A percentile compares a stretch with the other conserved stretches of the same genome.
Evolutionary conservation across 2,888 invertebrate genomes (phyloP).

Genomic region (Drosophila testacea): DNA sequence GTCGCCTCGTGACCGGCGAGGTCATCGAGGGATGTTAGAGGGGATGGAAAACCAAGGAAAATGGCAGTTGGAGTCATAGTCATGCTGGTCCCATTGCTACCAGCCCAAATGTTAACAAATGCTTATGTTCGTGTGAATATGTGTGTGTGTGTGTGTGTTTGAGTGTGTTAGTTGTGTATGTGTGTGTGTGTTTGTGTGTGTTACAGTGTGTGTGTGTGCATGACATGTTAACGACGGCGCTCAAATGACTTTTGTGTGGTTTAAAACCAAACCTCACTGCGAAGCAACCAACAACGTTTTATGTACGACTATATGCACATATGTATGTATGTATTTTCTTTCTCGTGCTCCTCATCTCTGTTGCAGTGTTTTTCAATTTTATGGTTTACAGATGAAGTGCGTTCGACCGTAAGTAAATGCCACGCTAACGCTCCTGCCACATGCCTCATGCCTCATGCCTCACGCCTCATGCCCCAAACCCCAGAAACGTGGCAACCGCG

Average conservation of each 20-base stretch:
- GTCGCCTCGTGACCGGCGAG: slow-evolving; percentile 47
- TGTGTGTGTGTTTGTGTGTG: slow-evolving; percentile 52
- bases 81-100: slow-evolving; percentile 42
- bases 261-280: slow-evolving; percentile 64
- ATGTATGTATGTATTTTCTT: slow-evolving; percentile 6
- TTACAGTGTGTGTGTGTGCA: slow-evolving; percentile 58
- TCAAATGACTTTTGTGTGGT: slow-evolving; percentile 83
- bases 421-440: slow-evolving; percentile 37
- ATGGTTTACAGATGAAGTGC: slow-evolving; percentile 84
- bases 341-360: not conserved
- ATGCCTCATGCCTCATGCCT: too few relatives aligned
- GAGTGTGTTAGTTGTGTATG: too few relatives aligned
- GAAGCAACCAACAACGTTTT: slow-evolving; percentile 21
- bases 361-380: slow-evolving; percentile 22
- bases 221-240: slow-evolving; percentile 78
- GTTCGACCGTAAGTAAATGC: slow-evolving; percentile 80
- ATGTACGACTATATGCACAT: not conserved
- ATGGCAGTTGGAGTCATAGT: slow-evolving; percentile 25
- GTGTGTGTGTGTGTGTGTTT: too few relatives aligned
- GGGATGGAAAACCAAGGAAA: not conserved
- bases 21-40: slow-evolving; percentile 13
- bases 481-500: slow-evolving; percentile 47
- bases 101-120: slow-evolving; percentile 37
- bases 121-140: slow-evolving; percentile 2
- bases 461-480: not conserved